phyloP scores from a whole-genome alignment of 35 echinoderm and acorn worm genomes.

The Chiridota heheva region DNA sequence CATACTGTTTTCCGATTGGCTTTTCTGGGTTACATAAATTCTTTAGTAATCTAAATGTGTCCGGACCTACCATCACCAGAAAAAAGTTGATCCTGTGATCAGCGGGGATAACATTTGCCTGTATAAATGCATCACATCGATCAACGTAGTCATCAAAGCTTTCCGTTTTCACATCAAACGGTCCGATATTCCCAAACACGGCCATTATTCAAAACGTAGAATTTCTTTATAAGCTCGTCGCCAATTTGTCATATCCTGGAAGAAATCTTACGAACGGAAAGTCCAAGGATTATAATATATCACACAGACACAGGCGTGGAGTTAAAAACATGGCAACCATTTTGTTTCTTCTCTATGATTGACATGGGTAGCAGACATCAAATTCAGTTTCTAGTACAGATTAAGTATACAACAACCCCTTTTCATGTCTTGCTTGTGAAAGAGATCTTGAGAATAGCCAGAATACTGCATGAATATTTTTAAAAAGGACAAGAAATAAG shows the following conservation, averaged over 20 bases:
- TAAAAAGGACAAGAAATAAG: too few species aligned
- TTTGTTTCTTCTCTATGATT: too few species aligned
- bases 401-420: too few species aligned
- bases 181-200: conserved; percentile 12
- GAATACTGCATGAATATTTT: too few species aligned
- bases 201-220: not conserved
- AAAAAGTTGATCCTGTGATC: not conserved
- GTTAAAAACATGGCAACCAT: too few species aligned
- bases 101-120: not conserved
- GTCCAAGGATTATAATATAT: too few species aligned
- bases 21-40: conserved; percentile 1
- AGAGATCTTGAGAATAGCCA: too few species aligned
- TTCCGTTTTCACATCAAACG: not conserved
- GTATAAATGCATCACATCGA: conserved; percentile 2
- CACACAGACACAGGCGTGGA: too few species aligned
- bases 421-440: too few species aligned
- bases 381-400: too few species aligned
- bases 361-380: too few species aligned
- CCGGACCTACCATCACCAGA: conserved; percentile 7
- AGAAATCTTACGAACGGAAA: too few species aligned
- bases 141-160: conserved; percentile 19
- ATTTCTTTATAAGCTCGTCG: not conserved
- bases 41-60: conserved; percentile 17
- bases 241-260: conserved; percentile 34
- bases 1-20: not conserved